These are phyloP conservation scores for Trinorchestia longiramus DNA, from an alignment of 1,140 invertebrate species.

Conservation along the genomic window DNA sequence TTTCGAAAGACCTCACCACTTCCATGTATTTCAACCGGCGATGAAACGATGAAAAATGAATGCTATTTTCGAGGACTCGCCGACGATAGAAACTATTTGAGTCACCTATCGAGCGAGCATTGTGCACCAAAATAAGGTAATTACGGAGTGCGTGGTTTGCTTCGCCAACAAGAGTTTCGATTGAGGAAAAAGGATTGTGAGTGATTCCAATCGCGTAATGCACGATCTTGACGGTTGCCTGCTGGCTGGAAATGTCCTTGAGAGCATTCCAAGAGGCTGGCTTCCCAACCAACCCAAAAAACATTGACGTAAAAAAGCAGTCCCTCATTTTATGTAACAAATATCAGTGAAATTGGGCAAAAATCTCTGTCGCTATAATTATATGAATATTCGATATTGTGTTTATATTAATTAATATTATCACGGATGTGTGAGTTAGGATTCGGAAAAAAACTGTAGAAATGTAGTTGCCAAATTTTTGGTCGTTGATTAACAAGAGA, in stretches of 20 bases:
- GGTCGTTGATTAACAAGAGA: neutral
- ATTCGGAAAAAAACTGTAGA: neutral
- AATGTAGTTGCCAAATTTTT: neutral
- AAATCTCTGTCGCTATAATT: too few relatives aligned
- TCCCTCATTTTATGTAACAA: too few relatives aligned
- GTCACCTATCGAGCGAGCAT: slow-evolving; percentile 46
- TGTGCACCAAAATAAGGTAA: slow-evolving; percentile 51
- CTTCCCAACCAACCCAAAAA: neutral
- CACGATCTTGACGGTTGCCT: neutral
- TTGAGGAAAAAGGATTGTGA: slow-evolving; percentile 21
- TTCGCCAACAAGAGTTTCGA: neutral
- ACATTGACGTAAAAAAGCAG: neutral
- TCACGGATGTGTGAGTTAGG: too few relatives aligned
- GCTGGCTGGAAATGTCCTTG: neutral
- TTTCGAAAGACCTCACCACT: neutral
- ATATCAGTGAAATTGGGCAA: too few relatives aligned
- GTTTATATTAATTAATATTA: too few relatives aligned
- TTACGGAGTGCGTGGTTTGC: slow-evolving; percentile 21
- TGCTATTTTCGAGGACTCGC: slow-evolving; percentile 10
- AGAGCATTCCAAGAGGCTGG: neutral
- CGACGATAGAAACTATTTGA: slow-evolving; percentile 42
- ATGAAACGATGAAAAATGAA: slow-evolving; percentile 21
- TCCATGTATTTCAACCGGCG: neutral
- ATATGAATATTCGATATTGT: too few relatives aligned
- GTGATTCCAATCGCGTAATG: slow-evolving; percentile 28